Percentiles rank a stretch among this genome's conserved stretches.
These are phyloP conservation scores for Morus bassanus DNA, from an alignment of 2,797 vertebrate species.

Conservation along the genomic window DNA sequence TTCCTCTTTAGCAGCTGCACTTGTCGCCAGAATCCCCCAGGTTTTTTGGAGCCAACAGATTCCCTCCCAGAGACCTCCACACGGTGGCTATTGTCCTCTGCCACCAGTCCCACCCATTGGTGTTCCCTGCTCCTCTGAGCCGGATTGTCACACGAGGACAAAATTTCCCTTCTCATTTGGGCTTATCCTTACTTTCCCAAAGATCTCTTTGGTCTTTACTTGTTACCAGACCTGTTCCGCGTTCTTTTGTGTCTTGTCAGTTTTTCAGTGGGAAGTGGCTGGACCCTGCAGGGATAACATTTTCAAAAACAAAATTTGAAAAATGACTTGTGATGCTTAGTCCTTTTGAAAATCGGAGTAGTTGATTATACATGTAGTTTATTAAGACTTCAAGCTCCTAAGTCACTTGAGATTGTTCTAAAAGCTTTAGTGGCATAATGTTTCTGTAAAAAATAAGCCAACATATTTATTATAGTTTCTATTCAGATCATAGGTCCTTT, in stretches of 20 bases:
- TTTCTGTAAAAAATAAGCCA: neutral
- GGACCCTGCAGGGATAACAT: neutral
- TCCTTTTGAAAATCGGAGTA: neutral
- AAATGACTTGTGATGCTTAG: neutral
- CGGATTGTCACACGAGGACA: neutral
- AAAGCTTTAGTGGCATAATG: neutral
- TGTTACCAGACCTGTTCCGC: neutral
- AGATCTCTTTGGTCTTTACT: neutral
- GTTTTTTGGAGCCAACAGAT: neutral
- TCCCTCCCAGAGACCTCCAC: neutral
- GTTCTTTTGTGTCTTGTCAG: neutral
- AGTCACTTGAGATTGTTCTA: neutral
- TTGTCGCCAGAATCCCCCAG: neutral
- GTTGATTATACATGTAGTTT: neutral
- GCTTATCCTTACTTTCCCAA: neutral
- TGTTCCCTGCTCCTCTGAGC: neutral
- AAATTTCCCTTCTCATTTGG: neutral
- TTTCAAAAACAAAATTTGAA: neutral
- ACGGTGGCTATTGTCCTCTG: accelerated
- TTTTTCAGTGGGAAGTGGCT: neutral
- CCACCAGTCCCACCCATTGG: neutral
- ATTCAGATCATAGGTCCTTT: neutral
- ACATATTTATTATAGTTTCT: neutral
- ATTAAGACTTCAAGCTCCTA: neutral
- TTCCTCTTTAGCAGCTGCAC: neutral